These are phyloP conservation scores for Omphaloscelis lunosa DNA, from an alignment of 2,888 invertebrate species.

Conservation along the genomic window DNA sequence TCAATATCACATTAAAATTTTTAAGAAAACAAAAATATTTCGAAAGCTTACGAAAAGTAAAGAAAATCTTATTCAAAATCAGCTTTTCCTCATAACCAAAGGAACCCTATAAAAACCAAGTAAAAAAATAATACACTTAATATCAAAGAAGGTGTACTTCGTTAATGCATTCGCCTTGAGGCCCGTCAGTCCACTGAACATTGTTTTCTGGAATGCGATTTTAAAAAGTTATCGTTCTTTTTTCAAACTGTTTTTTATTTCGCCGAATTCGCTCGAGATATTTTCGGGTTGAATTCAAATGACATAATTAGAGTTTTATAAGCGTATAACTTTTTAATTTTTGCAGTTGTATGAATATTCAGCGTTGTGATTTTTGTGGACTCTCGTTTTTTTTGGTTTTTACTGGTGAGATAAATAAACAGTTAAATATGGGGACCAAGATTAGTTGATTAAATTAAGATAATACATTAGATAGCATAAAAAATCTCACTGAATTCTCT, in stretches of 20 bases:
- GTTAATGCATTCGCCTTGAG: conserved; percentile 90
- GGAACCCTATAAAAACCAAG: conserved; percentile 73
- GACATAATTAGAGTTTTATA: conserved; percentile 74
- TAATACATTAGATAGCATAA: too few species aligned
- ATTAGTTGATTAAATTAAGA: neutral
- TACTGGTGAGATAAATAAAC: neutral
- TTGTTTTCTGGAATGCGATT: conserved; percentile 90
- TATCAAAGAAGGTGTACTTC: conserved; percentile 90
- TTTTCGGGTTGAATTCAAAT: conserved; percentile 75
- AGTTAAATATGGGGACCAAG: neutral
- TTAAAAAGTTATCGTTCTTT: conserved; percentile 80
- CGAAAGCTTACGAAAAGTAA: neutral
- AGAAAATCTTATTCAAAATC: conserved; percentile 1
- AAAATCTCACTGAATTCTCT: neutral
- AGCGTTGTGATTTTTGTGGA: conserved; percentile 5
- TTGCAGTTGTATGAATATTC: conserved; percentile 37
- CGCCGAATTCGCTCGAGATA: conserved; percentile 76
- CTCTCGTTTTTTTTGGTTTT: neutral
- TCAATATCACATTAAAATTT: neutral
- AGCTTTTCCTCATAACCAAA: conserved; percentile 25
- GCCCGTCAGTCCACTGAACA: conserved; percentile 86
- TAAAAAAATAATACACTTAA: conserved; percentile 89
- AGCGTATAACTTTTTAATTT: conserved; percentile 51
- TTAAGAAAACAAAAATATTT: neutral
- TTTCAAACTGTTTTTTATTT: conserved; percentile 76